Evolutionary conservation across 2,888 invertebrate species (phyloP).

Genomic region (Melangyna quadrimaculata): DNA sequence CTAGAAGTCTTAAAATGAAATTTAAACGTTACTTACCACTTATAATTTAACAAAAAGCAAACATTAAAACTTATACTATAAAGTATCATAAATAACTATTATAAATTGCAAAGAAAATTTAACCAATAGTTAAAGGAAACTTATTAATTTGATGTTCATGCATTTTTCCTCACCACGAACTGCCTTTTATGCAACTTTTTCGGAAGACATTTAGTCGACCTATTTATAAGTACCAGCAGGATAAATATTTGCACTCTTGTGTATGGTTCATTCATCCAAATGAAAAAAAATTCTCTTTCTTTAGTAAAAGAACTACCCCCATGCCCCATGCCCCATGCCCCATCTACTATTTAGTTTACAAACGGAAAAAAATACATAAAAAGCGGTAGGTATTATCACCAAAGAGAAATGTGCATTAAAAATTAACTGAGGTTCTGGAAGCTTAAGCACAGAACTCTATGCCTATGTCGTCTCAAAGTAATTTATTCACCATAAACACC

Average conservation of each 20-base stretch:
- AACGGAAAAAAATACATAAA: not conserved
- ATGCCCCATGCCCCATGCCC: not conserved
- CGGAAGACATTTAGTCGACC: not conserved
- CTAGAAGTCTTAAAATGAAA: too few relatives aligned
- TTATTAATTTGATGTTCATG: not conserved
- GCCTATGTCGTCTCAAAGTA: conserved; percentile 37
- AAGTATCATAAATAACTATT: too few relatives aligned
- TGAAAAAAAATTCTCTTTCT: not conserved
- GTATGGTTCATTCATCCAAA: not conserved
- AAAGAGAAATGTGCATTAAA: conserved; percentile 56
- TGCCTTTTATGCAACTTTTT: not conserved
- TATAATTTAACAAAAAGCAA: too few relatives aligned
- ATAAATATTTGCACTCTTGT: not conserved
- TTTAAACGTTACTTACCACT: too few relatives aligned
- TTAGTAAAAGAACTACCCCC: not conserved
- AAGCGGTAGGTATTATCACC: conserved; percentile 21
- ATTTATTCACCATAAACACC: conserved; percentile 53
- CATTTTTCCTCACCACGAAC: not conserved
- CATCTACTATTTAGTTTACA: not conserved
- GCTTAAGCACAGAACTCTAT: conserved; percentile 33
- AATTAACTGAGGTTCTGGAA: conserved; percentile 47
- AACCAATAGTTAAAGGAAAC: not conserved
- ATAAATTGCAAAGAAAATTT: not conserved
- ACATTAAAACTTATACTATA: too few relatives aligned
- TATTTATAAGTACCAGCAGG: not conserved